These are phyloP conservation scores for Porites evermanni DNA, from an alignment of 92 coral and sea anemone genomes.

Conservation along the genomic window DNA sequence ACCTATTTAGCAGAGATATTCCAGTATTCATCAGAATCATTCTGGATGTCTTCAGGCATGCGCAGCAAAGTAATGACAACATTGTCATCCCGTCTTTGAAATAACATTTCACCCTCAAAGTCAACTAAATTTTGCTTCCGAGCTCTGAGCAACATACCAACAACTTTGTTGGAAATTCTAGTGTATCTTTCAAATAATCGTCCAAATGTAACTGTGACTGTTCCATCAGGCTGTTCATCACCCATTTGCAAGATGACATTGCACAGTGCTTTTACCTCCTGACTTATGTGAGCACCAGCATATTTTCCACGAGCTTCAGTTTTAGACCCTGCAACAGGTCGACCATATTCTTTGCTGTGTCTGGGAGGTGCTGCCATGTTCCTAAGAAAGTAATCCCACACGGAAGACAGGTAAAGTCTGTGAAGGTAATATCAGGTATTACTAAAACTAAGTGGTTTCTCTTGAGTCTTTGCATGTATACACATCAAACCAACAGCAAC, in stretches of 20 bases:
- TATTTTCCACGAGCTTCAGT: constrained; percentile 80
- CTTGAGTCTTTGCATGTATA: no score
- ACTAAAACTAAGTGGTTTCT: no score
- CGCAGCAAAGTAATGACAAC: constrained; percentile 76
- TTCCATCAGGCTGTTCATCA: constrained; percentile 71
- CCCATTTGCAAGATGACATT: constrained; percentile 71
- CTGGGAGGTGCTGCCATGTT: constrained; percentile 52
- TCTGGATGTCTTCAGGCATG: constrained; percentile 72
- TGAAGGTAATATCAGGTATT: background rate
- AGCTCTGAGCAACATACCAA: constrained; percentile 85
- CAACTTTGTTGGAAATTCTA: constrained; percentile 82
- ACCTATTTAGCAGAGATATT: constrained; percentile 69
- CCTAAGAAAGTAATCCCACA: background rate
- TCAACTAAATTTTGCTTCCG: constrained; percentile 79
- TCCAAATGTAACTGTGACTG: constrained; percentile 80
- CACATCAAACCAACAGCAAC: no score
- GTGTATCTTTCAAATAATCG: constrained; percentile 78
- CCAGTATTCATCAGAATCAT: constrained; percentile 89
- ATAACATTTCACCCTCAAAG: constrained; percentile 92
- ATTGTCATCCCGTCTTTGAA: constrained; percentile 87
- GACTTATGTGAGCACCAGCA: constrained; percentile 84
- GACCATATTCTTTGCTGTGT: constrained; percentile 77
- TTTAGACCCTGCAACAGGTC: constrained; percentile 83
- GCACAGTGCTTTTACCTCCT: constrained; percentile 76
- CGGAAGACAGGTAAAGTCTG: background rate